Evolutionary conservation across 1,140 invertebrate genomes (phyloP), one percentile per base, ranked within the genome.

Genomic region (Brachionus manjavacas): DNA sequence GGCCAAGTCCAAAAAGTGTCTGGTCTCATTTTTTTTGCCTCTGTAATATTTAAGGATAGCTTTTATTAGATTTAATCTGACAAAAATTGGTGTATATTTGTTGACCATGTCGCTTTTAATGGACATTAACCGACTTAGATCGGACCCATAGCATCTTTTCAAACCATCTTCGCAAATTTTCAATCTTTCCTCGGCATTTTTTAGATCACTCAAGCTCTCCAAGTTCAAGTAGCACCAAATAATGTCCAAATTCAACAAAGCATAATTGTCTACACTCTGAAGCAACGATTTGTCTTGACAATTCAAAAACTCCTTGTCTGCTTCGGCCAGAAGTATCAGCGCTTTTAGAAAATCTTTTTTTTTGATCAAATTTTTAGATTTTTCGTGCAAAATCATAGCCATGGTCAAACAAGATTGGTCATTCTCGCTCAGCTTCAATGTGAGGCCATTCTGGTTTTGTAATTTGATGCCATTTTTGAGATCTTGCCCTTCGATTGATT

Each of bases 201-300:
- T 93, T 52, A 94, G 88, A 83, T 93, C 92, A 16, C 91, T 90
- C 20, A 94, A 90, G 87, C 92, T 93, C 86, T 92, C 90, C 16
- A 95, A 89, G 87, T 92, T 92, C 35, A 94, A 90, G 90, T 95
- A 95, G 88, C 94, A 94, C 94, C 94, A 95, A 4, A 93, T 93
- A 85, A 95, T 93, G 88, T 95, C 94, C 85, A 95, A 89, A 88
- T 94, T 93, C 4, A 95, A 89, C 1, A 94, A 88, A 0, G 93
- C 94, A 90, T 93, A 94, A 87, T 94, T 94, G 88, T 94, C 94
- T n/a, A 94, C 93, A 41, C 11, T 35, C 20, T 66, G n/a, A 9
- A 84, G 41, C 55, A 81, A 16, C 12, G 41, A 35, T 39, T 76
- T 55, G 12, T 70, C 64, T 46, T 64, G 23, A 35, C 52, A 64